A percentile compares a stretch with the other conserved stretches of the same genome.
phyloP scores from a whole-genome alignment of 1,140 invertebrate species.

The Aphelinus atriplicis region DNA sequence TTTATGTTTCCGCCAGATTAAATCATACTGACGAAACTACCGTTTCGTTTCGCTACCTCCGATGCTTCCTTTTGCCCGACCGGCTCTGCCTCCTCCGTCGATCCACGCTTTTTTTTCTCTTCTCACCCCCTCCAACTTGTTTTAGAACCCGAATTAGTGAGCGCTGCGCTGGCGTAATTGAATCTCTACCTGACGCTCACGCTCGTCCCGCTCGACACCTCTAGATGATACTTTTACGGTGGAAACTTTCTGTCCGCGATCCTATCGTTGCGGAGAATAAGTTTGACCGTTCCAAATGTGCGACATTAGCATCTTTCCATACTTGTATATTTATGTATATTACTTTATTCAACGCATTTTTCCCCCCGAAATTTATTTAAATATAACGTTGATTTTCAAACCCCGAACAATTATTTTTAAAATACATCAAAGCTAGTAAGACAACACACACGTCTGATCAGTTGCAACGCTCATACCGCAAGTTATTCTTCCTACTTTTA shows the following conservation, averaged over 20 bases:
- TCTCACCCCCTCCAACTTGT: not conserved
- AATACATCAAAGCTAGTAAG: too few relatives aligned
- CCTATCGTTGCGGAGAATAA: not conserved
- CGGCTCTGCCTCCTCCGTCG: not conserved
- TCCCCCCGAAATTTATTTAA: too few relatives aligned
- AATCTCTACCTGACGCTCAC: not conserved
- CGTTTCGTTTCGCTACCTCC: constrained; percentile 3
- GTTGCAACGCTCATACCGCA: too few relatives aligned
- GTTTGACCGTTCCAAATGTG: too few relatives aligned
- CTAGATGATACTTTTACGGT: not conserved
- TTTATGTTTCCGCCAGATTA: constrained; percentile 16
- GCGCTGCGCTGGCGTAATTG: constrained; percentile 7
- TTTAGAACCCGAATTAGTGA: constrained; percentile 12
- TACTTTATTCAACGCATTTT: too few relatives aligned
- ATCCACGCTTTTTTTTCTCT: not conserved
- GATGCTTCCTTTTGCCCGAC: too few relatives aligned
- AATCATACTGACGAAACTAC: constrained; percentile 8
- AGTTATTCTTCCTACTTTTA: too few relatives aligned
- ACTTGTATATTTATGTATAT: too few relatives aligned
- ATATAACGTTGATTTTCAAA: too few relatives aligned
- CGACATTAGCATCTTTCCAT: too few relatives aligned
- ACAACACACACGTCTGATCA: too few relatives aligned
- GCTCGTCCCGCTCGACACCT: not conserved
- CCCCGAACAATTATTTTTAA: too few relatives aligned
- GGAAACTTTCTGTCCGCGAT: constrained; percentile 5